These are phyloP conservation scores for Lycaena phlaeas DNA, from an alignment of 2,888 invertebrate genomes.

Conservation along the genomic window DNA sequence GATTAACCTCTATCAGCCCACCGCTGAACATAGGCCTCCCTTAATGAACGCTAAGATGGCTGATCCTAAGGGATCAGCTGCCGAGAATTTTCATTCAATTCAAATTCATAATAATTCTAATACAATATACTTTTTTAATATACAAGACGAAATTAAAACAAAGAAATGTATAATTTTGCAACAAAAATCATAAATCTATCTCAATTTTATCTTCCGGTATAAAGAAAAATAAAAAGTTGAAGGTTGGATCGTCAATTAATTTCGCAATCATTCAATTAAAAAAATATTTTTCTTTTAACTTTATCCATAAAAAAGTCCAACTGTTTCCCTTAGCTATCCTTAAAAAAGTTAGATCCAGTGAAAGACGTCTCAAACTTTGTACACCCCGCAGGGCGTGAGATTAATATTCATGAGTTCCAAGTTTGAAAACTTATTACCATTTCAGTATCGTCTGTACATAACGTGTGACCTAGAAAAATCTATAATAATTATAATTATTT, in stretches of 20 bases:
- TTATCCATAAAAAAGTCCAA: slow-evolving; percentile 15
- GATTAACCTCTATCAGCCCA: too few relatives aligned
- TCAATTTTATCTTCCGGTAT: too few relatives aligned
- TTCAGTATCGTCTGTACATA: slow-evolving; percentile 61
- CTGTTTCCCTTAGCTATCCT: slow-evolving; percentile 9
- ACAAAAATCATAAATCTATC: too few relatives aligned
- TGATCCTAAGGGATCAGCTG: too few relatives aligned
- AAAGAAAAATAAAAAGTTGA: neutral
- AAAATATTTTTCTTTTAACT: slow-evolving; percentile 13
- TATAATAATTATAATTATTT: too few relatives aligned
- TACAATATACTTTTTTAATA: too few relatives aligned
- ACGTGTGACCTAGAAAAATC: slow-evolving; percentile 29
- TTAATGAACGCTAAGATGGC: too few relatives aligned
- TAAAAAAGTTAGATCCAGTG: slow-evolving; percentile 64
- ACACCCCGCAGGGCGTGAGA: slow-evolving; percentile 53
- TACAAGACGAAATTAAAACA: too few relatives aligned
- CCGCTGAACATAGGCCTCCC: too few relatives aligned
- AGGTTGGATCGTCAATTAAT: slow-evolving; percentile 6
- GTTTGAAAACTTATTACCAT: slow-evolving; percentile 63
- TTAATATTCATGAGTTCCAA: slow-evolving; percentile 70
- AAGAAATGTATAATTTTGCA: too few relatives aligned
- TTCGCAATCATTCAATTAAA: slow-evolving; percentile 14
- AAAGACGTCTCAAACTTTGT: slow-evolving; percentile 62
- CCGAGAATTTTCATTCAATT: too few relatives aligned
- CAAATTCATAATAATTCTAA: too few relatives aligned